Conservation (phyloP, 2,113 vertebrate species). For the Colinus virginianus region DNA sequence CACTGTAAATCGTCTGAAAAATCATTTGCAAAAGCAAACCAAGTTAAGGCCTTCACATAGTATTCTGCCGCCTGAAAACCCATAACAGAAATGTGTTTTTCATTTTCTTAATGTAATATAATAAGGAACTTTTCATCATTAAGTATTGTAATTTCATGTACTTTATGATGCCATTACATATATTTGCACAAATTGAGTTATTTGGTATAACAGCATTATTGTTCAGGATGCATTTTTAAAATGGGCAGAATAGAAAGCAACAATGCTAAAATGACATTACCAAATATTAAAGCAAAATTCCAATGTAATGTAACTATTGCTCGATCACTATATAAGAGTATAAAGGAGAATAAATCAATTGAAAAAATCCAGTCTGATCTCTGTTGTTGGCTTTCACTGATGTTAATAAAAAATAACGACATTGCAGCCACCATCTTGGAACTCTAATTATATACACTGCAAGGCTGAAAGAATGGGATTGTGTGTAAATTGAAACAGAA, state of each 20-base stretch:
- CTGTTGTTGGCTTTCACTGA: conserved; percentile 35
- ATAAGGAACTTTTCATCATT: conserved; percentile 73
- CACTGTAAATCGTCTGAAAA: conserved; percentile 21
- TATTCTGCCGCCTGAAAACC: conserved; percentile 60
- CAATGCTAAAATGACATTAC: conserved; percentile 62
- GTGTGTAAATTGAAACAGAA: background rate
- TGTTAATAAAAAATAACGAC: conserved; percentile 47
- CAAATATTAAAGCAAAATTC: conserved; percentile 56
- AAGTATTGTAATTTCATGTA: conserved; percentile 64
- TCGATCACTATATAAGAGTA: conserved; percentile 23
- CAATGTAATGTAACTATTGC: conserved; percentile 51
- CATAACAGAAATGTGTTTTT: conserved; percentile 70
- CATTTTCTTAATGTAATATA: conserved; percentile 72
- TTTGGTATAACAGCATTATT: conserved; percentile 58
- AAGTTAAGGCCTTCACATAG: conserved; percentile 39
- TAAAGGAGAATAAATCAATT: conserved; percentile 29
- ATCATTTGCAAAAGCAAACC: conserved; percentile 46
- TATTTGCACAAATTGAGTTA: conserved; percentile 70
- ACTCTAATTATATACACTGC: background rate
- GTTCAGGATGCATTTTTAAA: conserved; percentile 71
- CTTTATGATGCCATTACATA: conserved; percentile 69
- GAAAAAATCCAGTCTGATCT: conserved; percentile 15
- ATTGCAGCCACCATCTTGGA: conserved; percentile 16
- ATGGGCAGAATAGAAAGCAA: conserved; percentile 63
- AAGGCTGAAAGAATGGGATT: background rate